Conservation (phyloP, 2,797 vertebrate genomes). For the Nannoperca obscura region DNA sequence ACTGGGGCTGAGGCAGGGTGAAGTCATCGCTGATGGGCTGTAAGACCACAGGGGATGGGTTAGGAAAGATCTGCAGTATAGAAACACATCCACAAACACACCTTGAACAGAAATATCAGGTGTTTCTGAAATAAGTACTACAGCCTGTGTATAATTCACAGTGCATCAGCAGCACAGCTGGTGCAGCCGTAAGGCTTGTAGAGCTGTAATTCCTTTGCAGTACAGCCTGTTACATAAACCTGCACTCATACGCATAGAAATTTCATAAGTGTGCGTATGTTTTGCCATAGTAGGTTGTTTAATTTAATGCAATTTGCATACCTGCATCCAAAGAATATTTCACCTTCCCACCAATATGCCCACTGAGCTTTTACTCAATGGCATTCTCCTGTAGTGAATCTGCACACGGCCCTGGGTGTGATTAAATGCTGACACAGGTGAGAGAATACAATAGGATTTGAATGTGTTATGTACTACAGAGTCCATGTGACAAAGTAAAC, state of each 20-base stretch:
- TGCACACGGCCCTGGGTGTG: conserved; percentile 14
- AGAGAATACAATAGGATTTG: conserved; percentile 2
- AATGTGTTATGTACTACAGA: neutral
- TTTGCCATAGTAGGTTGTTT: conserved; percentile 35
- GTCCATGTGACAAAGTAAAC: neutral
- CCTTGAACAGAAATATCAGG: neutral
- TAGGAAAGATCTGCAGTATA: neutral
- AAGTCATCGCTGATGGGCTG: conserved; percentile 59
- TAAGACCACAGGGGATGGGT: conserved; percentile 26
- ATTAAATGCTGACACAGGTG: conserved; percentile 18
- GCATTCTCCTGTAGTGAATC: conserved; percentile 27
- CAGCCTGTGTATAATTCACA: conserved; percentile 26
- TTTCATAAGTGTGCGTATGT: conserved; percentile 26
- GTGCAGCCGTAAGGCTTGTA: conserved; percentile 21
- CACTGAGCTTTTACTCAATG: conserved; percentile 31
- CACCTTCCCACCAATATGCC: conserved; percentile 40
- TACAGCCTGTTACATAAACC: conserved; percentile 37
- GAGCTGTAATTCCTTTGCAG: conserved; percentile 30
- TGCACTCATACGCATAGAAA: conserved; percentile 42
- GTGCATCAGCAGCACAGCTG: conserved; percentile 32
- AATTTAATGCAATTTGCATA: conserved; percentile 61
- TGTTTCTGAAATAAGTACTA: neutral
- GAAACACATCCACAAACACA: conserved; percentile 1
- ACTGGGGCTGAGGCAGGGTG: conserved; percentile 59
- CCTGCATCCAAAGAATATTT: conserved; percentile 37